Evolutionary conservation across 1,140 invertebrate genomes (phyloP).

Genomic region (Druon quercuslanigerum): DNA sequence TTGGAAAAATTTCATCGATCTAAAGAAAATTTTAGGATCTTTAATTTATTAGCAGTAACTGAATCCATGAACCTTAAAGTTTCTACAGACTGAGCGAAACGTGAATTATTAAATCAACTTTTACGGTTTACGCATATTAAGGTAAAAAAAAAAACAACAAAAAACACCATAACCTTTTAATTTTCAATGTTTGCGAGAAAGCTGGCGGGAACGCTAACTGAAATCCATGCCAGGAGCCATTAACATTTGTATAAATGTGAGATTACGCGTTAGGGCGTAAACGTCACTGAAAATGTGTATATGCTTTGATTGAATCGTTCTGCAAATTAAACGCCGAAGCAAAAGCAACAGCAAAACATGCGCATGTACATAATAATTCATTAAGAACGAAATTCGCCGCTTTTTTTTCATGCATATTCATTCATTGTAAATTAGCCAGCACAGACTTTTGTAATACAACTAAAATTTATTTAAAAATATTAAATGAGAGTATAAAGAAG

Average conservation of each 20-base stretch:
- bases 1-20: too few relatives aligned
- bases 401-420: too few relatives aligned
- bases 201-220: slow-evolving; percentile 9
- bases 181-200: neutral
- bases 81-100: neutral
- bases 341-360: neutral
- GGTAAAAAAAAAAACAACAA: neutral
- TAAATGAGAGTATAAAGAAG: too few relatives aligned
- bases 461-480: too few relatives aligned
- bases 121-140: neutral
- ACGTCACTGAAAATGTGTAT: slow-evolving; percentile 11
- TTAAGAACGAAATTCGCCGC: too few relatives aligned
- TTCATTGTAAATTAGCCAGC: too few relatives aligned
- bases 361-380: neutral
- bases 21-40: too few relatives aligned
- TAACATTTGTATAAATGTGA: slow-evolving; percentile 23
- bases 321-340: neutral
- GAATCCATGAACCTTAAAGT: neutral
- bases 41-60: neutral
- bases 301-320: slow-evolving; percentile 8
- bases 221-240: slow-evolving; percentile 12
- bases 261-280: slow-evolving; percentile 20
- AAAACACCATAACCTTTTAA: slow-evolving; percentile 14
- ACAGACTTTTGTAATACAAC: too few relatives aligned
- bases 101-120: neutral